Evolutionary conservation across 2,888 invertebrate genomes (phyloP).

Genomic region (Drosophila paracracens): DNA sequence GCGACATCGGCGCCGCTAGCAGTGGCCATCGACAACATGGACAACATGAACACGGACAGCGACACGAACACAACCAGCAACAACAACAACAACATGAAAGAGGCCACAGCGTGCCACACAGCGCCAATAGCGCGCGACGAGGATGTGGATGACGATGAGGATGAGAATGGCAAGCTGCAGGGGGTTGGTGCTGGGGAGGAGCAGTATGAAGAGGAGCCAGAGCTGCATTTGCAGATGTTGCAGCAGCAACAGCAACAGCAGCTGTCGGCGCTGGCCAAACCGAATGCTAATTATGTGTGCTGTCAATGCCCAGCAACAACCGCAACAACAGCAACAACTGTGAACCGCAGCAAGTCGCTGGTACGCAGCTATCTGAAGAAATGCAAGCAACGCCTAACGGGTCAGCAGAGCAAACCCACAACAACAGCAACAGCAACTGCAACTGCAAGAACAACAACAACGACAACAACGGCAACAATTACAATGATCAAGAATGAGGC

Average conservation of each 20-base stretch:
- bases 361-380: slow-evolving; percentile 84
- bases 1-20: slow-evolving; percentile 59
- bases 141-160: slow-evolving; percentile 55
- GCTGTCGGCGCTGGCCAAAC: slow-evolving; percentile 44
- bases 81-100: slow-evolving; percentile 50
- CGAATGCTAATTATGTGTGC: slow-evolving; percentile 77
- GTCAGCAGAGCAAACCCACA: slow-evolving; percentile 73
- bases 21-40: slow-evolving; percentile 65
- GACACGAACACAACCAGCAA: slow-evolving; percentile 36
- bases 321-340: slow-evolving; percentile 29
- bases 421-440: slow-evolving; percentile 43
- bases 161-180: slow-evolving; percentile 17
- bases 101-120: slow-evolving; percentile 57
- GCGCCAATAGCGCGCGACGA: slow-evolving; percentile 82
- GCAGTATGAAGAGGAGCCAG: slow-evolving; percentile 26
- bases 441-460: slow-evolving; percentile 25
- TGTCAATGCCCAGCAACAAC: slow-evolving; percentile 65
- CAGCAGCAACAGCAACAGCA: slow-evolving; percentile 41
- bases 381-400: slow-evolving; percentile 85
- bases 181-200: slow-evolving; percentile 48
- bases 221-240: slow-evolving; percentile 31
- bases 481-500: slow-evolving; percentile 51
- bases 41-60: slow-evolving; percentile 59
- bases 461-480: slow-evolving; percentile 42
- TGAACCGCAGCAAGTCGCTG: slow-evolving; percentile 84